phyloP scores from a whole-genome alignment of 2,113 vertebrate species.

The Phrynosoma blainvillii region DNA sequence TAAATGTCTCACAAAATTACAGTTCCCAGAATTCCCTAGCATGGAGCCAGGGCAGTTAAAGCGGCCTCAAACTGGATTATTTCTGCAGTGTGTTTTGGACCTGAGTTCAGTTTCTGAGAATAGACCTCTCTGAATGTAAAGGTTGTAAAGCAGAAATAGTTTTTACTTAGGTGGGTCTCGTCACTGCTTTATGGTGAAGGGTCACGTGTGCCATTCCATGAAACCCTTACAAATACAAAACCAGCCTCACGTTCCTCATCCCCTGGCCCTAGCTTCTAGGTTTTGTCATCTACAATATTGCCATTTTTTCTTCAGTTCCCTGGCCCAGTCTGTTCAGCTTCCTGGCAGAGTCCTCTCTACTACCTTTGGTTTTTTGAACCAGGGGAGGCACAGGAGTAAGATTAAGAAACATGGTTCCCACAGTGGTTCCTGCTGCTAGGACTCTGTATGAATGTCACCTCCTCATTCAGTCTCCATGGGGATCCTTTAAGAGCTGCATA shows the following conservation, averaged over 20 bases:
- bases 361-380: background rate
- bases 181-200: too few species aligned
- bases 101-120: too few species aligned
- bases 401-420: background rate
- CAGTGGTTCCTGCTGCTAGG: background rate
- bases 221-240: background rate
- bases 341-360: background rate
- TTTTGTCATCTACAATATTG: background rate
- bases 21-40: too few species aligned
- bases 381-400: background rate
- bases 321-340: background rate
- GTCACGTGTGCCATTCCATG: background rate
- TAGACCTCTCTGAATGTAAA: background rate
- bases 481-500: too few species aligned
- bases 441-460: background rate
- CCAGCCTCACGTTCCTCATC: background rate
- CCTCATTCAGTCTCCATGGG: too few species aligned
- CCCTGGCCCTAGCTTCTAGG: too few species aligned
- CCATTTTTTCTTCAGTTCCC: background rate
- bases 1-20: too few species aligned
- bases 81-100: too few species aligned
- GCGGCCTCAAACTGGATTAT: too few species aligned
- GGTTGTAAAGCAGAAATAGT: background rate
- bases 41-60: too few species aligned
- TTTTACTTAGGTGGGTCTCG: background rate